Evolutionary conservation across 2,797 vertebrate genomes (phyloP).

Genomic region (Morus bassanus): DNA sequence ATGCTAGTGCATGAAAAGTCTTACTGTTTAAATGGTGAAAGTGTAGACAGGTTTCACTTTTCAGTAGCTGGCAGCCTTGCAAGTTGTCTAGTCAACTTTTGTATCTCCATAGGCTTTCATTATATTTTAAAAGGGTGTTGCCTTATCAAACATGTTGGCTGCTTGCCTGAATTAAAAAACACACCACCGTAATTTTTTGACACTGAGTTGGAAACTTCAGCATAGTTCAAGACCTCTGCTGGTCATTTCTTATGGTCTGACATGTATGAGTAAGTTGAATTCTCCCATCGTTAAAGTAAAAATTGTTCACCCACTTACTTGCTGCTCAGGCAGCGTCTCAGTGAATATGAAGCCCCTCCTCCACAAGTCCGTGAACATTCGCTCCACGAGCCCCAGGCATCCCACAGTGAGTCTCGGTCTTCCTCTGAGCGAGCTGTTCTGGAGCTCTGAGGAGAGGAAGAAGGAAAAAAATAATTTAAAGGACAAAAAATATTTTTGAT

Average conservation of each 20-base stretch:
- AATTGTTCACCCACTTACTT: constrained; percentile 78
- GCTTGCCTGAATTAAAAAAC: not conserved
- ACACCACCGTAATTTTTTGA: not conserved
- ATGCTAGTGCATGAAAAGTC: not conserved
- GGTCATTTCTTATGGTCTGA: not conserved
- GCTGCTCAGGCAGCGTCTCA: constrained; percentile 92
- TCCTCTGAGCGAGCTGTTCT: constrained; percentile 91
- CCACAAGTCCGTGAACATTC: constrained; percentile 96
- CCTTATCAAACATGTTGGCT: not conserved
- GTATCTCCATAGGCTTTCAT: not conserved
- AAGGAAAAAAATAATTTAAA: not conserved
- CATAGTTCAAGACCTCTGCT: not conserved
- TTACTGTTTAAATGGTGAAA: not conserved
- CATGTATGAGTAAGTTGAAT: not conserved
- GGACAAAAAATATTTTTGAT: not conserved
- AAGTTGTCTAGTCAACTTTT: not conserved
- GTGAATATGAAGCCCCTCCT: constrained; percentile 93
- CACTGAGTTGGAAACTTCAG: not conserved
- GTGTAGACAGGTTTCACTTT: not conserved
- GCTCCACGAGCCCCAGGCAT: constrained; percentile 95
- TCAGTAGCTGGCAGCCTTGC: not conserved
- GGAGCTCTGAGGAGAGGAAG: constrained; percentile 81
- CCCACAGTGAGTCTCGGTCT: constrained; percentile 90
- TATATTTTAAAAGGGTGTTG: not conserved
- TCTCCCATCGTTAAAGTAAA: not conserved